Base-by-base conservation (phyloP, 2,888 invertebrate species). In the Ellobium chinense region DNA sequence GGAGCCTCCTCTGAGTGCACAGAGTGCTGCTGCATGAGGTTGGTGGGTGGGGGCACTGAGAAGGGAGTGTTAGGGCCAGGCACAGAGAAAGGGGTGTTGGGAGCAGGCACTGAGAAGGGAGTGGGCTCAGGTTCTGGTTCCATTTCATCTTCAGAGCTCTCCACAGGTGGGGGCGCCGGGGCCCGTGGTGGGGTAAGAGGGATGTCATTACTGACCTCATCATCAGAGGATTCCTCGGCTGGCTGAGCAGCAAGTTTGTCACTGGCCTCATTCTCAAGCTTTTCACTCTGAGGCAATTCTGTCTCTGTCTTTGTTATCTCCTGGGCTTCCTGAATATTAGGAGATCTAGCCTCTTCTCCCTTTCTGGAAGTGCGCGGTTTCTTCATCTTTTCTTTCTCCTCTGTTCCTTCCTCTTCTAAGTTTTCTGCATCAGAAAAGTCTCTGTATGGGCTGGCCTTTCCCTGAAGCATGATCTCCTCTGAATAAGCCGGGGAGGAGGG, bases 351-450 rank as follows among this genome's bases (percentile, higher is more conserved):
- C 3, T 74, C 65, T 27, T 78, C 70, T 58, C 60, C 36, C 9
- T 39, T 39, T 60, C 69, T 75, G 27, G 80, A 73, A 21, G 27
- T 46, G 12, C 0, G 21, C 21, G 66, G 65, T 29, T 76, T 76
- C 12, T 76, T 65, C 21, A 5, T 46, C 63, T 83, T 80, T 31
- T 58, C 37, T 1, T 70, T 56, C n/a, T 31, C n/a, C 34, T 70
- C 70, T 2, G 34, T 27, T 29, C 54, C 54, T n/a, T 70, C 56
- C 29, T 70, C 70, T 27, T 86, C 84, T 56, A 86, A 83, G 66
- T 86, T 86, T 54, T 87, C 86, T 68, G 86, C 83, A 79, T 86
- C 86, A 58, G 84, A 85, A 77, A 87, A 86, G 60, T 83, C 83
- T n/a, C 83, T 63, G 58, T 81, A 83, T 3, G 83, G 83, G 36